These are phyloP conservation scores for cattle (Bos taurus) DNA, from an alignment of 2,113 vertebrate species.

Conservation along the genomic window ARS-UCD2.0 NC_037342.1:47355001-47355500, in stretches of 20 bases:
- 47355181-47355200: background rate
- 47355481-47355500: too few relatives aligned
- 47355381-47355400: too few relatives aligned
- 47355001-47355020: background rate
- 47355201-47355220: background rate
- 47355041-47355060: background rate
- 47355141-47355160: background rate
- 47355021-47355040: background rate
- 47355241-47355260: background rate
- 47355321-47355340: too few relatives aligned
- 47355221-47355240: background rate
- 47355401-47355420: too few relatives aligned
- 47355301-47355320: too few relatives aligned
- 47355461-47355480: too few relatives aligned
- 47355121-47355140: background rate
- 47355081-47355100: background rate
- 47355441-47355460: too few relatives aligned
- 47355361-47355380: too few relatives aligned
- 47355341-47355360: too few relatives aligned
- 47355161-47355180: background rate
- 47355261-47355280: too few relatives aligned
- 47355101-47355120: background rate
- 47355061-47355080: background rate
- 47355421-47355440: too few relatives aligned
- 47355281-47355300: too few relatives aligned